Evolutionary conservation across 92 coral and sea anemone species (phyloP), one percentile per base, ranked within the genome.

Genomic region (Zoanthus gigantus): DNA sequence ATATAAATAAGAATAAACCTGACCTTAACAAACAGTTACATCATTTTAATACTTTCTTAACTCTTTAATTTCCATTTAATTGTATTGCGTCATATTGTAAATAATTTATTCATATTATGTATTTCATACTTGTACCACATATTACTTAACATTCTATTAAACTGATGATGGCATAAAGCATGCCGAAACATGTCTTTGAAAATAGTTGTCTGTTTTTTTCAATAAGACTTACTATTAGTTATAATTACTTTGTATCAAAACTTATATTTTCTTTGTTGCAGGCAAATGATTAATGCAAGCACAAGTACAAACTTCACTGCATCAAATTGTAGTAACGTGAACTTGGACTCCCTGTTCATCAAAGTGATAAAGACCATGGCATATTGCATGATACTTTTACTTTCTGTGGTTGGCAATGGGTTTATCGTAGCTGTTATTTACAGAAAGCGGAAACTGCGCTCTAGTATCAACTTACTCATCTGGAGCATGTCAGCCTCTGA

Each of bases 401-500:
- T 76, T 9, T 76, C 93, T 13, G 74, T 86, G 52, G 17, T 72
- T 13, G 93, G 93, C 3, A 90, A 90, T 58, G 44, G 66, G 10
- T 75, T 86, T 5, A 71, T 90, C 11, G 65, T 90, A 0, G 73
- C 77, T 28, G 74, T 90, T 56, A 77, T 90, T 54, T 81, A 81
- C 79, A 81, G 67, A 68, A 90, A 81, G 66, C 71, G 72, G 45
- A 86, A 28, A 12, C 16, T 90, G 84, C 78, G 93, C 42, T 82
- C 78, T 31, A 87, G 81, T 14, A 90, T 89, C 6, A 90, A 90
- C 87, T 75, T 90, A 9, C 76, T 90, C 46, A 90, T 90, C 34
- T 88, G 88, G 54, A 90, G 87, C 78, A 90, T 90, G 93, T 88
- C 93, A 44, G 84, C 73, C 53, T 90, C 93, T 0, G 93, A 90